These are phyloP conservation scores for Mirounga angustirostris DNA, from an alignment of 2,113 vertebrate species.

Conservation along the genomic window DNA sequence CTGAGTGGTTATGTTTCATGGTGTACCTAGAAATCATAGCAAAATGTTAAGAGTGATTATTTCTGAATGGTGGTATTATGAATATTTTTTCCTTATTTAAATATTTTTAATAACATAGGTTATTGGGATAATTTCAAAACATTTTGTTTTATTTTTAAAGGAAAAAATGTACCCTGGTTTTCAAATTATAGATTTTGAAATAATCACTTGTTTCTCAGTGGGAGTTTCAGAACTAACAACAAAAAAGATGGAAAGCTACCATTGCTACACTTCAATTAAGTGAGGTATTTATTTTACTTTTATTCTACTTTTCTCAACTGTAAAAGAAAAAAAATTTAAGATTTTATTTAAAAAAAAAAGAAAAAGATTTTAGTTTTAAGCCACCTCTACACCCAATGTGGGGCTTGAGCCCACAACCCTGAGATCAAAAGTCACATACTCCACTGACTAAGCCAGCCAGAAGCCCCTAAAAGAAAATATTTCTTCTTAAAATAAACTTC, in stretches of 20 bases:
- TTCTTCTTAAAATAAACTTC: not conserved
- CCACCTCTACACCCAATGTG: too few species aligned
- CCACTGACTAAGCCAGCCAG: too few species aligned
- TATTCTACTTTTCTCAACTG: not conserved
- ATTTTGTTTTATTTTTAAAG: conserved; percentile 43
- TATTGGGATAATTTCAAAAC: not conserved
- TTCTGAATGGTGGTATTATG: not conserved
- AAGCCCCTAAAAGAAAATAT: not conserved
- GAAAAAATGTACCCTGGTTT: not conserved
- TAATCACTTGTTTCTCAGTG: not conserved
- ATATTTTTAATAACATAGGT: not conserved
- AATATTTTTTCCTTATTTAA: not conserved
- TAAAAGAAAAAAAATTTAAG: too few species aligned
- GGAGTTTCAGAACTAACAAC: not conserved
- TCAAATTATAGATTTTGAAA: not conserved
- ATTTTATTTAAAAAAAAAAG: too few species aligned
- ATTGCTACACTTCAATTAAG: not conserved
- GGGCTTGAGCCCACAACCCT: too few species aligned
- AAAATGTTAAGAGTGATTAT: not conserved
- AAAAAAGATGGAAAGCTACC: not conserved
- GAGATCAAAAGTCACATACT: too few species aligned
- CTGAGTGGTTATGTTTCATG: not conserved
- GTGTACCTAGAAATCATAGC: not conserved
- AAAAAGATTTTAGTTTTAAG: too few species aligned
- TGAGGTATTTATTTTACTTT: not conserved